Conservation (phyloP, 2,888 invertebrate species). For the Agrilus mali region DNA sequence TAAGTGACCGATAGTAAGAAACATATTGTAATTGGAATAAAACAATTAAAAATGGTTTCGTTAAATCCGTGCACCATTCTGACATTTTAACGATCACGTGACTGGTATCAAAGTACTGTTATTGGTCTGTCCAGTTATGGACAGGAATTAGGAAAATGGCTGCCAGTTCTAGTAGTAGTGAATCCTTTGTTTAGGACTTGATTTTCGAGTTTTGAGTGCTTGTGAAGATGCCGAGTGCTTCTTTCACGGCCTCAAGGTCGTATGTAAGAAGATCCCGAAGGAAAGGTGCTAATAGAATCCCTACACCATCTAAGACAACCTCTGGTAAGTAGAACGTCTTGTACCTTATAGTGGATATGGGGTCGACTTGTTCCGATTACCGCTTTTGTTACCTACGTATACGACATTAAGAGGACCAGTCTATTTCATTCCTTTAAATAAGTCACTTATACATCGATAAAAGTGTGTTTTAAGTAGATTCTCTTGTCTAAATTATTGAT, state of each 20-base stretch:
- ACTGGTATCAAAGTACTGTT: conserved; percentile 15
- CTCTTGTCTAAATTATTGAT: too few species aligned
- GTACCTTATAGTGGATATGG: conserved; percentile 1
- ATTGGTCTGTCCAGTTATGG: conserved; percentile 24
- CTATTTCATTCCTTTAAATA: too few species aligned
- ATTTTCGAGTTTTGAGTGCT: conserved; percentile 31
- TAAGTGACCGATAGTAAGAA: conserved; percentile 64
- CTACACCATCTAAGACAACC: conserved; percentile 67
- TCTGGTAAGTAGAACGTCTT: conserved; percentile 51
- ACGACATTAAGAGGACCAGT: too few species aligned
- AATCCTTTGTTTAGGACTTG: conserved; percentile 69
- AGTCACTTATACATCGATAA: too few species aligned
- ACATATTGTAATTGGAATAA: conserved; percentile 58
- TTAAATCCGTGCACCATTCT: conserved; percentile 22
- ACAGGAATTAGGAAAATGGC: conserved; percentile 68
- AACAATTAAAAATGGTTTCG: conserved; percentile 35
- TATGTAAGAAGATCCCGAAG: conserved; percentile 84
- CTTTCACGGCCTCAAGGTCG: conserved; percentile 85
- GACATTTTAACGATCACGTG: conserved; percentile 30
- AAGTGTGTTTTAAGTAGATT: too few species aligned
- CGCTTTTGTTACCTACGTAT: too few species aligned
- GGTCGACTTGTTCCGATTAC: too few species aligned
- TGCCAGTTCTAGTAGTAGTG: conserved; percentile 66
- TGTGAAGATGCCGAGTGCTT: conserved; percentile 87
- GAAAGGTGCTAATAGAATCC: conserved; percentile 81